Percentiles rank a stretch among this genome's conserved stretches.
These are phyloP conservation scores for Rhabdornis inornatus DNA, from an alignment of 2,113 vertebrate genomes.

Conservation along the genomic window DNA sequence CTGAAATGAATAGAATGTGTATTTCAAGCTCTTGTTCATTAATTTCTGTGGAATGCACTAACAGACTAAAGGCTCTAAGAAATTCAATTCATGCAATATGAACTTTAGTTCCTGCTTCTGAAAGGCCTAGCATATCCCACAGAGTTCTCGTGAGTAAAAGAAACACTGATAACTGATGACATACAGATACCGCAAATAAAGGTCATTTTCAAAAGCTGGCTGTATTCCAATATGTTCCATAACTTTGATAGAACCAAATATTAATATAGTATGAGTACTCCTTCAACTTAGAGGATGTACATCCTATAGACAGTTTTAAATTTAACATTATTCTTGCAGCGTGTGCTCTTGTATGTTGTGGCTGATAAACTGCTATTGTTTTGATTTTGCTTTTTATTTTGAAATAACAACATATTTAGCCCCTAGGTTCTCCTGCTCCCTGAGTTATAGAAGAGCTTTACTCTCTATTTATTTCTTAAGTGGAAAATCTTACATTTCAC, in stretches of 20 bases:
- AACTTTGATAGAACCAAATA: not conserved
- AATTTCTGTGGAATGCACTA: not conserved
- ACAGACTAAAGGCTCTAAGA: not conserved
- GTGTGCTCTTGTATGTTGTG: not conserved
- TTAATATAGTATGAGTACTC: not conserved
- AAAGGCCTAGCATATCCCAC: not conserved
- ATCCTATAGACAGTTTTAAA: not conserved
- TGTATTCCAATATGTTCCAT: not conserved
- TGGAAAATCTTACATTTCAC: not conserved
- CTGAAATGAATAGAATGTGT: not conserved
- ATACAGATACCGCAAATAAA: not conserved
- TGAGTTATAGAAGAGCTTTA: not conserved
- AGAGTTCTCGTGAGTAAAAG: not conserved
- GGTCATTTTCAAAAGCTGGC: not conserved
- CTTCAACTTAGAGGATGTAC: not conserved
- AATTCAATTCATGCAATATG: not conserved
- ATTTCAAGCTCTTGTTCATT: not conserved
- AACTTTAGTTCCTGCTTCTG: not conserved
- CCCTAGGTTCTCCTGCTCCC: not conserved
- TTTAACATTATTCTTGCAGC: not conserved
- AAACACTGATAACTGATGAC: not conserved
- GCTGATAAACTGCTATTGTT: not conserved
- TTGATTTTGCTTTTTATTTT: not conserved
- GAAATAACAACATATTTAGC: not conserved
- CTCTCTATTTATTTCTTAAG: not conserved